Evolutionary conservation across 2,888 invertebrate genomes (phyloP).

Genomic region (Halictus ligatus): DNA sequence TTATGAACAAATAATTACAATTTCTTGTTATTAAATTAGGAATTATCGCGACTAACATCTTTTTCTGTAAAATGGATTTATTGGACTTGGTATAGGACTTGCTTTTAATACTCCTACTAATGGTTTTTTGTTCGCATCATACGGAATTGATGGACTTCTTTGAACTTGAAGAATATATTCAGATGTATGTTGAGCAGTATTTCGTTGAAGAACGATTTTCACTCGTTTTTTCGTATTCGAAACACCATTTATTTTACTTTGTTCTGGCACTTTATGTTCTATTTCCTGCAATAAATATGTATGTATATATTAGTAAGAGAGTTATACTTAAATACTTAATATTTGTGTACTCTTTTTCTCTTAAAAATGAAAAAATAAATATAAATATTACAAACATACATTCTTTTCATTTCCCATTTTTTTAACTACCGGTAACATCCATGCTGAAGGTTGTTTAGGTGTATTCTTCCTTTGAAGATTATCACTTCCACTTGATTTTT

Average conservation of each 20-base stretch:
- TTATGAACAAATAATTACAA: slow-evolving; percentile 40
- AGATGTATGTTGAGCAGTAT: slow-evolving; percentile 89
- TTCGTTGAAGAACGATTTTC: slow-evolving; percentile 89
- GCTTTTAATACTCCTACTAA: slow-evolving; percentile 90
- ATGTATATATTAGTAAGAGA: not conserved
- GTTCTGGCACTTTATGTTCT: not conserved
- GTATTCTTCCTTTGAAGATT: not conserved
- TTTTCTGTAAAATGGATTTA: slow-evolving; percentile 91
- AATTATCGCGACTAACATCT: slow-evolving; percentile 13
- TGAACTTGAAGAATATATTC: slow-evolving; percentile 90
- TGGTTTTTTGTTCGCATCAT: slow-evolving; percentile 89
- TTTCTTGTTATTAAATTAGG: not conserved
- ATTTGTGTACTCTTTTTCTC: not conserved
- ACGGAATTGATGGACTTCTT: slow-evolving; percentile 91
- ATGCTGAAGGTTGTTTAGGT: slow-evolving; percentile 25
- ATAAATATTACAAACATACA: slow-evolving; percentile 56
- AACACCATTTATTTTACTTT: slow-evolving; percentile 34
- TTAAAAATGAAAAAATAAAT: not conserved
- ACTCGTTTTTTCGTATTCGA: slow-evolving; percentile 87
- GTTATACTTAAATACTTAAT: not conserved
- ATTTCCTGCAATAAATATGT: slow-evolving; percentile 34
- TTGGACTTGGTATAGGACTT: slow-evolving; percentile 88
- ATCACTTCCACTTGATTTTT: not conserved
- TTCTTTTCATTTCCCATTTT: slow-evolving; percentile 70
- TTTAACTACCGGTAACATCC: slow-evolving; percentile 70